Evolutionary conservation across 2,888 invertebrate genomes (phyloP).

Genomic region (Orgyia antiqua): DNA sequence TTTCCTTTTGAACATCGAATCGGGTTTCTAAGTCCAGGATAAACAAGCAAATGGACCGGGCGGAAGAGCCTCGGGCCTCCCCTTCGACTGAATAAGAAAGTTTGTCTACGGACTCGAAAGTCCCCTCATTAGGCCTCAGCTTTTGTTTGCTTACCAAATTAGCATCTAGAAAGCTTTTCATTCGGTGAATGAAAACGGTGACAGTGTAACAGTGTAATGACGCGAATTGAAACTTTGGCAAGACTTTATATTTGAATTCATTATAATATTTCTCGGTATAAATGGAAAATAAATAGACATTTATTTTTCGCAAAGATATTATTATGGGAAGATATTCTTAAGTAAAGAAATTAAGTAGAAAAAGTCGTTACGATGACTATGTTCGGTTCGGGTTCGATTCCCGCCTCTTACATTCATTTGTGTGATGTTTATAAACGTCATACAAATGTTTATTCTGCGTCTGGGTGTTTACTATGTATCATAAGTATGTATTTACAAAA

Average conservation of each 20-base stretch:
- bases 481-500: too few species aligned
- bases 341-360: too few species aligned
- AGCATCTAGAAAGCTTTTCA: slow-evolving; percentile 64
- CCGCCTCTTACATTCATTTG: too few species aligned
- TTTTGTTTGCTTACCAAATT: slow-evolving; percentile 74
- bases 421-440: too few species aligned
- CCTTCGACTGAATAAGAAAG: slow-evolving; percentile 60
- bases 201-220: slow-evolving; percentile 48
- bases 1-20: slow-evolving; percentile 34
- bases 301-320: too few species aligned
- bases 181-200: slow-evolving; percentile 44
- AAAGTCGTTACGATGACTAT: too few species aligned
- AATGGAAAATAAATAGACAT: too few species aligned
- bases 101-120: slow-evolving; percentile 59
- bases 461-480: too few species aligned
- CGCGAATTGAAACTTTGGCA: slow-evolving; percentile 49
- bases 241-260: slow-evolving; percentile 25
- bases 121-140: slow-evolving; percentile 68
- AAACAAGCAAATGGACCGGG: slow-evolving; percentile 73
- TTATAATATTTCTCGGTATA: slow-evolving; percentile 12
- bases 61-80: slow-evolving; percentile 62
- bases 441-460: too few species aligned
- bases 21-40: slow-evolving; percentile 56
- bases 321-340: too few species aligned
- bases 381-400: too few species aligned